phyloP scores from a whole-genome alignment of 2,797 vertebrate species.

The Peromyscus eremicus region DNA sequence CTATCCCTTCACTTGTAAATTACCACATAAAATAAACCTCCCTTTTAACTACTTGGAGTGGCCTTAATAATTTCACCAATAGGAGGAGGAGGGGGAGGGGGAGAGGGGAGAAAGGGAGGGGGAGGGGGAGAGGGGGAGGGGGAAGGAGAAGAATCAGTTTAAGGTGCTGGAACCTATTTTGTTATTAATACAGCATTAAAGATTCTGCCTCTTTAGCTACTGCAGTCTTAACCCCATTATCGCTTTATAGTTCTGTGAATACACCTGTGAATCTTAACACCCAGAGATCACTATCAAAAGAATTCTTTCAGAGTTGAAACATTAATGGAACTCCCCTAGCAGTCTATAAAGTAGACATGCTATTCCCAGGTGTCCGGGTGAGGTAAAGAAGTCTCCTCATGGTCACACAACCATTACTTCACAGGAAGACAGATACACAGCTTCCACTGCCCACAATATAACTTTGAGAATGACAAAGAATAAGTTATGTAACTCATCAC shows the following conservation, averaged over 20 bases:
- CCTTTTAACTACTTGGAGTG: too few relatives aligned
- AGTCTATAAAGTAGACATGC: background rate
- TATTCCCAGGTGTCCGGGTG: background rate
- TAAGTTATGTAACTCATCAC: background rate
- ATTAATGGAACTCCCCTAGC: background rate
- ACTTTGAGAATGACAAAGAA: background rate
- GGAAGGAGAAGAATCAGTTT: too few relatives aligned
- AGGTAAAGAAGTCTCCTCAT: background rate
- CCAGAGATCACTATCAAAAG: background rate
- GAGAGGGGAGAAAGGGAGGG: too few relatives aligned
- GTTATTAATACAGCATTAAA: slow-evolving; percentile 10
- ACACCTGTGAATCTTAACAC: background rate
- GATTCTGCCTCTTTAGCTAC: background rate
- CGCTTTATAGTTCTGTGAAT: background rate
- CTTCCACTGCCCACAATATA: background rate
- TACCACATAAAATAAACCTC: too few relatives aligned
- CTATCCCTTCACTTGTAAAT: too few relatives aligned
- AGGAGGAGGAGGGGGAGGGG: too few relatives aligned
- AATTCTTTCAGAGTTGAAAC: slow-evolving; percentile 3
- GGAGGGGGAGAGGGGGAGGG: too few relatives aligned
- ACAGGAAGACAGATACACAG: background rate
- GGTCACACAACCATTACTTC: background rate
- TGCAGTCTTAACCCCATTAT: background rate
- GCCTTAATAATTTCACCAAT: too few relatives aligned
- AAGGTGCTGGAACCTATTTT: background rate